phyloP scores from a whole-genome alignment of 2,797 vertebrate species.

The Ctenosaura bakeri region DNA sequence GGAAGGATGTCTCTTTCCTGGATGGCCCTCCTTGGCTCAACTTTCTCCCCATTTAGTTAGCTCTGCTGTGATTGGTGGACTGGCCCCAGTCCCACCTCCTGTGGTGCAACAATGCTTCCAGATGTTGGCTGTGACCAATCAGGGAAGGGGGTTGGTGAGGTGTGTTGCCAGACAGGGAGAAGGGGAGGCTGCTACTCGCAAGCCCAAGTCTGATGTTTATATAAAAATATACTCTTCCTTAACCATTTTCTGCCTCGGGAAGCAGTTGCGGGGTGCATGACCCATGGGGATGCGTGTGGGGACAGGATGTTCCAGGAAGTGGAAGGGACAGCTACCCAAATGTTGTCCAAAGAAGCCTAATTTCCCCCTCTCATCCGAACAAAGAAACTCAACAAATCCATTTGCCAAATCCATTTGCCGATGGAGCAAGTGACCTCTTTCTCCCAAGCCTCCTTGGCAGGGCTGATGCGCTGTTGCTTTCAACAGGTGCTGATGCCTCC shows the following conservation, averaged over 20 bases:
- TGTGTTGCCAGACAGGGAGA: not conserved
- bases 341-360: not conserved
- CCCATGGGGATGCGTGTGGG: too few species aligned
- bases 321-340: not conserved
- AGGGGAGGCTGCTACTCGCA: not conserved
- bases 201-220: not conserved
- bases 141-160: too few species aligned
- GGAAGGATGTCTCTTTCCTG: not conserved
- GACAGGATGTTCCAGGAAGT: too few species aligned
- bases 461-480: too few species aligned
- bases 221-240: constrained; percentile 40
- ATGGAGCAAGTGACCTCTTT: not conserved
- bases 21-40: not conserved
- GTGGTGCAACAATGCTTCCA: accelerated
- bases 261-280: not conserved
- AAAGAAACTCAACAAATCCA: not conserved
- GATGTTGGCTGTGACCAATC: too few species aligned
- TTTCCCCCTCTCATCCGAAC: too few species aligned
- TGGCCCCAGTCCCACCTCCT: not conserved
- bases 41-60: not conserved
- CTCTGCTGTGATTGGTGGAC: not conserved
- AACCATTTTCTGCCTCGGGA: not conserved
- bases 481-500: not conserved
- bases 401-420: too few species aligned
- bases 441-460: too few species aligned